Conservation (phyloP, 2,888 invertebrate genomes). For the Ligdia adustata region DNA sequence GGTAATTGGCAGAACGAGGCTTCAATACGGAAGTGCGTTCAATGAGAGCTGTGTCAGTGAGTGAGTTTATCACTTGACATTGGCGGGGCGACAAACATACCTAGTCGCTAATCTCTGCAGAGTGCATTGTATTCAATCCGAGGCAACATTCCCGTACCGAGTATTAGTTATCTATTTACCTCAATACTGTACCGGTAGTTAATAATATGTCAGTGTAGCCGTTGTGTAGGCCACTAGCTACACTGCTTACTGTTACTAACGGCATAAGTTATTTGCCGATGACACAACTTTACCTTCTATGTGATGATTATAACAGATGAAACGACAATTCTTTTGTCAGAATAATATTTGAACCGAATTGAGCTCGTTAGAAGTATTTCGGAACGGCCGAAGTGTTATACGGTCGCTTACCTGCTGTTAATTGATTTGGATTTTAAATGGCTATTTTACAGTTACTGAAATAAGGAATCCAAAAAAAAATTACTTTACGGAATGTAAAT, state of each 20-base stretch:
- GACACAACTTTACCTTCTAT: conserved; percentile 51
- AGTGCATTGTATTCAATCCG: conserved; percentile 49
- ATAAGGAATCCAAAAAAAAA: too few relatives aligned
- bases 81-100: conserved; percentile 5
- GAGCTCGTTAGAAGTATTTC: conserved; percentile 25
- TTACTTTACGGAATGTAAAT: too few relatives aligned
- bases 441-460: too few relatives aligned
- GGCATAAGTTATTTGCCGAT: conserved; percentile 63
- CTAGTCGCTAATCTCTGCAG: conserved; percentile 20
- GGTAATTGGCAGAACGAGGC: conserved; percentile 9
- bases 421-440: too few relatives aligned
- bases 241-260: conserved; percentile 69
- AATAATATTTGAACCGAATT: conserved; percentile 30
- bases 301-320: conserved; percentile 38
- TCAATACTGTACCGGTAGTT: conserved; percentile 62
- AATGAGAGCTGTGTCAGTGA: conserved; percentile 4
- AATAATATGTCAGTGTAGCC: conserved; percentile 59
- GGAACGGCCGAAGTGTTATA: too few relatives aligned
- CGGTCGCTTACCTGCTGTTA: too few relatives aligned
- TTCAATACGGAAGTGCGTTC: conserved; percentile 15
- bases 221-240: conserved; percentile 50
- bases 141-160: conserved; percentile 42
- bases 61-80: conserved; percentile 8
- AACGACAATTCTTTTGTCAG: conserved; percentile 37
- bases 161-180: conserved; percentile 61